Conservation (phyloP, 2,113 vertebrate genomes). For the Myrmecobius fasciatus region DNA sequence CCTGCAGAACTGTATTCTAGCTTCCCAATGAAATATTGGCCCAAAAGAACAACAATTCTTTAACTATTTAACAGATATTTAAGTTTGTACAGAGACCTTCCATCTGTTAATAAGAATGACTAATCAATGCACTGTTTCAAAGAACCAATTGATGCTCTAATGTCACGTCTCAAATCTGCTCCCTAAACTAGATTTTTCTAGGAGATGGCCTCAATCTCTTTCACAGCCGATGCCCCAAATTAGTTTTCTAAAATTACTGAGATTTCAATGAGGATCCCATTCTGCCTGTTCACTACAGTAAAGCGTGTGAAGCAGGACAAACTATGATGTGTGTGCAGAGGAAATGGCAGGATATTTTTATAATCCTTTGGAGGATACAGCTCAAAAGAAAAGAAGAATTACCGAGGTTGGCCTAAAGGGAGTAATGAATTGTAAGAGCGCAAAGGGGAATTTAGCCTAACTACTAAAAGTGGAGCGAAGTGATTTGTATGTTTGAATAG, state of each 20-base stretch:
- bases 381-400: constrained; percentile 33
- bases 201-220: constrained; percentile 31
- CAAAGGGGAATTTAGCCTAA: constrained; percentile 17
- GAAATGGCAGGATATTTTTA: background rate
- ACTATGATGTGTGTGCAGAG: background rate
- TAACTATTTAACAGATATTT: background rate
- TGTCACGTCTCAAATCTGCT: constrained; percentile 52
- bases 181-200: constrained; percentile 45
- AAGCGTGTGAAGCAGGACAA: background rate
- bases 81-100: background rate
- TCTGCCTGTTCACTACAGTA: constrained; percentile 1
- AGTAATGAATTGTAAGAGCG: background rate
- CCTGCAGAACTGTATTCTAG: background rate
- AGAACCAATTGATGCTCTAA: constrained; percentile 45
- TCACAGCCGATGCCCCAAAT: constrained; percentile 15
- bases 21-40: constrained; percentile 1
- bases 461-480: background rate
- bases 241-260: constrained; percentile 29
- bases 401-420: background rate
- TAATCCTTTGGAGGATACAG: background rate
- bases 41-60: background rate
- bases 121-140: constrained; percentile 53
- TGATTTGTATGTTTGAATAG: background rate
- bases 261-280: constrained; percentile 9
- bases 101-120: constrained; percentile 50